phyloP scores from a whole-genome alignment of 2,888 invertebrate species.

The Oxystoma pomonae region DNA sequence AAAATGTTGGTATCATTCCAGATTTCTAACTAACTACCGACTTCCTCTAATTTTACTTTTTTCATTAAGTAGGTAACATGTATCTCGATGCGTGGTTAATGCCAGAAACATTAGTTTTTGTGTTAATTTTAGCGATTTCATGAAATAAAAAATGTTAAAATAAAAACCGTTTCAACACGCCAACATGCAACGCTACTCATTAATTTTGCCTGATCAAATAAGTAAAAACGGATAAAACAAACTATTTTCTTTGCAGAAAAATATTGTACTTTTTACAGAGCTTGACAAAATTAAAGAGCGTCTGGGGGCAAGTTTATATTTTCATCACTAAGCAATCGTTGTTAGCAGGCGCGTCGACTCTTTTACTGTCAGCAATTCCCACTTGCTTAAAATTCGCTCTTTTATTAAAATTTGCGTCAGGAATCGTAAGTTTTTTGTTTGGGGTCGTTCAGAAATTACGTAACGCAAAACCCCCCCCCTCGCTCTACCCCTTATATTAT shows the following conservation, averaged over 20 bases:
- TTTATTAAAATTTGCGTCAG: no score
- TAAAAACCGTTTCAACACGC: not conserved
- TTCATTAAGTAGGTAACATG: not conserved
- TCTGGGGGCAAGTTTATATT: no score
- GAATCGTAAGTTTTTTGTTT: no score
- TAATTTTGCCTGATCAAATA: not conserved
- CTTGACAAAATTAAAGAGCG: no score
- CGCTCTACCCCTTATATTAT: no score
- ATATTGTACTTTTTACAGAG: no score
- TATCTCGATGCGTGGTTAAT: not conserved
- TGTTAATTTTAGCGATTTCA: not conserved
- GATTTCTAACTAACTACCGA: not conserved
- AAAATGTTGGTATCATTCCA: not conserved
- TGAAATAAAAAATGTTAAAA: not conserved
- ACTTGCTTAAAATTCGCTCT: no score
- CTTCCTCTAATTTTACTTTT: not conserved
- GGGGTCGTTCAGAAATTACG: no score
- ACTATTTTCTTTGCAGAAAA: conserved; percentile 11
- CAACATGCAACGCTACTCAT: not conserved
- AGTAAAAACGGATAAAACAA: not conserved
- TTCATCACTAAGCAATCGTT: no score
- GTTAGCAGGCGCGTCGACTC: no score
- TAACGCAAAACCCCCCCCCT: no score
- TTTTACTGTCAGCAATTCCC: no score
- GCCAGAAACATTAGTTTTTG: not conserved